Conservation (phyloP, 2,113 vertebrate genomes). For the Speoplatyrhinus poulsoni region DNA sequence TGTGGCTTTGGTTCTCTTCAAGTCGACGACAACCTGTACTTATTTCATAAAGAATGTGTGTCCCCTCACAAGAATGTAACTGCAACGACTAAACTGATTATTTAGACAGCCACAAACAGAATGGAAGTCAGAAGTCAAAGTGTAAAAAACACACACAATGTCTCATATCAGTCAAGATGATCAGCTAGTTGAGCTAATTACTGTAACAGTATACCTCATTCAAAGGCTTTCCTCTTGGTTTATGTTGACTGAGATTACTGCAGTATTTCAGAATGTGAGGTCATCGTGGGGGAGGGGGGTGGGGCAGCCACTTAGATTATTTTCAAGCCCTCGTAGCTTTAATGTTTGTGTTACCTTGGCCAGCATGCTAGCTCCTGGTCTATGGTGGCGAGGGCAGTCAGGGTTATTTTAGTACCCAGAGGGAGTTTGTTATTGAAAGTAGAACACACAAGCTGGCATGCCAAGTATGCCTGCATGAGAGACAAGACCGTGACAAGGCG, state of each 20-base stretch:
- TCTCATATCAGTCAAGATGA: background rate
- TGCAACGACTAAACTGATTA: too few species aligned
- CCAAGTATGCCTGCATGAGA: slow-evolving; percentile 52
- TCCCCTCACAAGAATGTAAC: too few species aligned
- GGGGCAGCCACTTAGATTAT: slow-evolving; percentile 31
- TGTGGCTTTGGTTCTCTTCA: too few species aligned
- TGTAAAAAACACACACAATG: too few species aligned
- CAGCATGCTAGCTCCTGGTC: slow-evolving; percentile 7
- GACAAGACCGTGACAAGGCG: slow-evolving; percentile 20
- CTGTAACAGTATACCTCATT: background rate
- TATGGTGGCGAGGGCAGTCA: slow-evolving; percentile 27
- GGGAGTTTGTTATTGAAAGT: slow-evolving; percentile 62
- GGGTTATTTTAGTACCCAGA: slow-evolving; percentile 63
- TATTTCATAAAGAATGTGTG: too few species aligned
- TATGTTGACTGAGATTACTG: slow-evolving; percentile 9
- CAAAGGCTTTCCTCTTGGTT: slow-evolving; percentile 1
- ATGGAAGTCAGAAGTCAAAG: too few species aligned
- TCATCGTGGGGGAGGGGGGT: slow-evolving; percentile 1
- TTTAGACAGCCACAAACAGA: too few species aligned
- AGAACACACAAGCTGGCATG: slow-evolving; percentile 61
- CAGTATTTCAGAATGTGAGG: slow-evolving; percentile 44
- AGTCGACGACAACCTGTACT: too few species aligned
- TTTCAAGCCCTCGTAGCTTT: slow-evolving; percentile 29
- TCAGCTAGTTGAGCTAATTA: background rate
- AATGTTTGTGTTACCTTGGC: slow-evolving; percentile 32